Conservation (phyloP, 2,113 vertebrate species). For the Aphelocoma coerulescens region DNA sequence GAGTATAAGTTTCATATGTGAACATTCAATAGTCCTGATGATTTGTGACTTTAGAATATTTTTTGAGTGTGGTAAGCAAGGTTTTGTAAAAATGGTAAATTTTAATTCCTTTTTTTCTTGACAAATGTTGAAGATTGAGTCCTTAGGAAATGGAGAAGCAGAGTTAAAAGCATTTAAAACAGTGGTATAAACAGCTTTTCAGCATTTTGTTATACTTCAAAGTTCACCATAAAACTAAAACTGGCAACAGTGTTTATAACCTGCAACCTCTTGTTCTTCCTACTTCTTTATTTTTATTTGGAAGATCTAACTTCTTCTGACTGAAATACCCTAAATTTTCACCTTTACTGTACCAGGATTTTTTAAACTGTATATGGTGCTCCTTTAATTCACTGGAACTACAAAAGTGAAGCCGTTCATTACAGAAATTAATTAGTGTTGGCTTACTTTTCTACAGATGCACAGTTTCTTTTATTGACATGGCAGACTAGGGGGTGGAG, state of each 20-base stretch:
- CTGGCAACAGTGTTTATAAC: slow-evolving; percentile 45
- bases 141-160: not conserved
- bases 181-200: slow-evolving; percentile 20
- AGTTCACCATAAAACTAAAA: slow-evolving; percentile 50
- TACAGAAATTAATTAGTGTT: slow-evolving; percentile 52
- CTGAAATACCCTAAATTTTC: not conserved
- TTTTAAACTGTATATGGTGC: not conserved
- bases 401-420: slow-evolving; percentile 32
- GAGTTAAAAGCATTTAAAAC: slow-evolving; percentile 22
- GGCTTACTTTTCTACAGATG: slow-evolving; percentile 6
- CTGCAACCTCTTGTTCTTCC: slow-evolving; percentile 27
- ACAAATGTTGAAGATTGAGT: not conserved
- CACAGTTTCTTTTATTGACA: slow-evolving; percentile 26
- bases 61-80: not conserved
- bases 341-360: not conserved
- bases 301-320: slow-evolving; percentile 36
- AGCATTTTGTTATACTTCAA: slow-evolving; percentile 48
- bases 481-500: not conserved
- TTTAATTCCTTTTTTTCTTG: not conserved
- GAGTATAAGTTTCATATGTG: not conserved
- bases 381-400: slow-evolving; percentile 7
- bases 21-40: not conserved
- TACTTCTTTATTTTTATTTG: slow-evolving; percentile 43
- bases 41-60: not conserved
- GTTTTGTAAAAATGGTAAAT: not conserved